Conservation (phyloP, 2,113 vertebrate genomes). For the Hydrochoerus hydrochaeris region DNA sequence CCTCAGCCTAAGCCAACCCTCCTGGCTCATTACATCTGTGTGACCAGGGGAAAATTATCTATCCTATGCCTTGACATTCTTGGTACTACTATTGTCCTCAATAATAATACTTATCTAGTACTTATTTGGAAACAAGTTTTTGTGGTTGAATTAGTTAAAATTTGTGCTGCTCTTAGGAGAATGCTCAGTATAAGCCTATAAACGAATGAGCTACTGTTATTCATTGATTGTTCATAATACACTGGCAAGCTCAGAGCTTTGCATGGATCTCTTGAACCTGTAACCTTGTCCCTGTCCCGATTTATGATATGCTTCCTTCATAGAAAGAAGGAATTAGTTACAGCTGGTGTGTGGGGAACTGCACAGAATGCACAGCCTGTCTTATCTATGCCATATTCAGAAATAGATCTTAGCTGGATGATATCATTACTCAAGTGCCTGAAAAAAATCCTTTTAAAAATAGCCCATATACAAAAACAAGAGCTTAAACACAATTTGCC, state of each 20-base stretch:
- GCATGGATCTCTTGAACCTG: slow-evolving; percentile 17
- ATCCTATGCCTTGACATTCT: background rate
- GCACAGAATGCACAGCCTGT: background rate
- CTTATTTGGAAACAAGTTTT: background rate
- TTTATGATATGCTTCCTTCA: background rate
- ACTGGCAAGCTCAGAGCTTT: background rate
- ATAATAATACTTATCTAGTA: background rate
- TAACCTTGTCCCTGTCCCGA: background rate
- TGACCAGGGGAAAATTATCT: background rate
- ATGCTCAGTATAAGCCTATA: background rate
- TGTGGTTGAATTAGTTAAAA: background rate
- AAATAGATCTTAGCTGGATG: slow-evolving; percentile 60
- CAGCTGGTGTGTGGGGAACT: slow-evolving; percentile 54
- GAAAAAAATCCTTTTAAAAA: slow-evolving; percentile 45
- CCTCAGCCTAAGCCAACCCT: background rate
- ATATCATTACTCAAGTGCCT: slow-evolving; percentile 50
- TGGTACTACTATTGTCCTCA: background rate
- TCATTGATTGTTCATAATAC: background rate
- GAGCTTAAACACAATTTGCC: slow-evolving; percentile 18
- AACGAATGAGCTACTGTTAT: background rate
- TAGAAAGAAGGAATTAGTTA: slow-evolving; percentile 23
- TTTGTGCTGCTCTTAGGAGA: background rate
- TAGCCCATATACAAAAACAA: slow-evolving; percentile 29
- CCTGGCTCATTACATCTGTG: background rate
- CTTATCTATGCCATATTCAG: slow-evolving; percentile 53